phyloP scores from a whole-genome alignment of 2,113 vertebrate genomes.

The Cacatua alba region DNA sequence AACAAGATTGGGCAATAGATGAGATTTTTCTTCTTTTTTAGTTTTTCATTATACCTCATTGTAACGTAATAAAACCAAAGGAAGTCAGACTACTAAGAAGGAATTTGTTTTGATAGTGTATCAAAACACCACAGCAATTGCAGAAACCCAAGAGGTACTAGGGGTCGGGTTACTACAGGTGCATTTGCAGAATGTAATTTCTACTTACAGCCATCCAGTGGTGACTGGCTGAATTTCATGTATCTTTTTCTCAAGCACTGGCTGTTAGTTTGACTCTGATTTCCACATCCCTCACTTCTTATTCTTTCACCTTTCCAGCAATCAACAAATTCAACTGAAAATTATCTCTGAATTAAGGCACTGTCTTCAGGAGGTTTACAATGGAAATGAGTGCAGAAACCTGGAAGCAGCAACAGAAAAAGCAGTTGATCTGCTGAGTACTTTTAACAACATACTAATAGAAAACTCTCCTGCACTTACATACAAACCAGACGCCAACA shows the following conservation, averaged over 20 bases:
- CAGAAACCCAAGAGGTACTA: background rate
- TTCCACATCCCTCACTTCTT: background rate
- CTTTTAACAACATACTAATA: background rate
- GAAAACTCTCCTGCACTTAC: background rate
- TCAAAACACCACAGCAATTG: background rate
- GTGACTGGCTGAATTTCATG: background rate
- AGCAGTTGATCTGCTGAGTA: background rate
- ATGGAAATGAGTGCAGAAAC: background rate
- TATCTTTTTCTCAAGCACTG: background rate
- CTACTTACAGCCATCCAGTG: background rate
- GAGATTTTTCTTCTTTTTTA: background rate
- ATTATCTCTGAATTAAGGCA: background rate
- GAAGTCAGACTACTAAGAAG: background rate
- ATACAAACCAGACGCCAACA: background rate
- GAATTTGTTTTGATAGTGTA: background rate
- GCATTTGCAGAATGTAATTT: background rate
- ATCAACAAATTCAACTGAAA: background rate
- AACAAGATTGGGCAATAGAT: background rate
- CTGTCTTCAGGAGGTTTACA: background rate
- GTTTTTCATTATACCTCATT: background rate
- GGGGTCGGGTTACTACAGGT: background rate
- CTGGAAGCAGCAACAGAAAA: background rate
- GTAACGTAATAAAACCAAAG: background rate
- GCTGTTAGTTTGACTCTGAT: background rate
- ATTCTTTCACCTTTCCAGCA: background rate